Conservation (phyloP, 2,113 vertebrate genomes). For the Pavo muticus region DNA sequence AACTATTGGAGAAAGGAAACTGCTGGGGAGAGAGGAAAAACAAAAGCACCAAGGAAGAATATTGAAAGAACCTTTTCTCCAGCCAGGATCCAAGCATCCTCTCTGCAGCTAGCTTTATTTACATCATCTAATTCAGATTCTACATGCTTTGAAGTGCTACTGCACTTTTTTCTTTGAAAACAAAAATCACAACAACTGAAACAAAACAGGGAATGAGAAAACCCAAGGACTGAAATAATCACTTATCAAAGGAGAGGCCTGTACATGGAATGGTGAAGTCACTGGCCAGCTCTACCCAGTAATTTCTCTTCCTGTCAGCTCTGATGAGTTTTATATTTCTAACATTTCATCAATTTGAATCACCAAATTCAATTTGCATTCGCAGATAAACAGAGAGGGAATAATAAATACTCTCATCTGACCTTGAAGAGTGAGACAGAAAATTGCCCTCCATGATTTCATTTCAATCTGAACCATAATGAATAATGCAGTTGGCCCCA, state of each 20-base stretch:
- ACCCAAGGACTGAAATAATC: conserved; percentile 72
- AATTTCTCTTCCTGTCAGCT: conserved; percentile 32
- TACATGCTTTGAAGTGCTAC: conserved; percentile 64
- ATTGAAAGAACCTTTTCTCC: background rate
- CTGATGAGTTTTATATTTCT: conserved; percentile 72
- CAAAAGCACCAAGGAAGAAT: background rate
- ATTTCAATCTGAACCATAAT: conserved; percentile 71
- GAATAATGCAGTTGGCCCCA: conserved; percentile 71
- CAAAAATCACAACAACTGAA: conserved; percentile 66
- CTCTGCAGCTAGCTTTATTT: conserved; percentile 40
- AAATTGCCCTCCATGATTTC: conserved; percentile 78
- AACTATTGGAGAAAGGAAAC: background rate
- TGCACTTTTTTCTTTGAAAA: conserved; percentile 60
- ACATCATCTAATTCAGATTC: conserved; percentile 60
- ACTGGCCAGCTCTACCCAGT: conserved; percentile 45
- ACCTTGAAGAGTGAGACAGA: conserved; percentile 80
- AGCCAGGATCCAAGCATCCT: background rate
- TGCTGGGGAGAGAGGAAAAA: background rate
- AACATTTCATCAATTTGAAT: conserved; percentile 74
- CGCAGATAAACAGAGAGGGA: conserved; percentile 81
- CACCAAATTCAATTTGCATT: conserved; percentile 81
- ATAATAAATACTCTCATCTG: conserved; percentile 76
- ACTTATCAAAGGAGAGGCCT: conserved; percentile 58
- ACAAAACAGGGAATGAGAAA: conserved; percentile 70
- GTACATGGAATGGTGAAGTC: conserved; percentile 14